A percentile compares a stretch with the other conserved stretches of the same genome.
Evolutionary conservation across 2,888 invertebrate genomes (phyloP).

Genomic region (Dasysyrphus tricinctus): DNA sequence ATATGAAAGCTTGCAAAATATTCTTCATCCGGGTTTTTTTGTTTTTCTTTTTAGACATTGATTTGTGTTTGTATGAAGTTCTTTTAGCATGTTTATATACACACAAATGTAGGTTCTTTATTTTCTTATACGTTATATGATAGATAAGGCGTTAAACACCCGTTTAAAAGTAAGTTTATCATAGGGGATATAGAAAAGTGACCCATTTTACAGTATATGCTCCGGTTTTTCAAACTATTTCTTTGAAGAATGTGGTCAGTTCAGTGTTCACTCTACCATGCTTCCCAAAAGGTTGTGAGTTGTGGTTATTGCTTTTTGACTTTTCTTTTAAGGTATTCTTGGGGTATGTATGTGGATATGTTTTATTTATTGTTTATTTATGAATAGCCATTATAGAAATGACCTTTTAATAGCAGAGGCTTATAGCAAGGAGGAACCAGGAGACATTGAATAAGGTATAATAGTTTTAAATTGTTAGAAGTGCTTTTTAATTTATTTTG

Average conservation of each 20-base stretch:
- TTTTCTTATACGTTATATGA: background rate
- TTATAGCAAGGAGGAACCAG: too few species aligned
- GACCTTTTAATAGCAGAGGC: too few species aligned
- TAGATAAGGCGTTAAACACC: constrained; percentile 3
- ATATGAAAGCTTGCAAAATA: constrained; percentile 9
- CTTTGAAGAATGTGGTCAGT: background rate
- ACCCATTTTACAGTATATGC: background rate
- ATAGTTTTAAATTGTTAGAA: too few species aligned
- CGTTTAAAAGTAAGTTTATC: background rate
- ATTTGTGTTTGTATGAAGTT: constrained; percentile 1
- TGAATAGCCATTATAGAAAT: background rate
- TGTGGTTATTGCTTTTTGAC: constrained; percentile 17
- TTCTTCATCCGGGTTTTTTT: constrained; percentile 6
- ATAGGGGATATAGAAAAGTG: background rate
- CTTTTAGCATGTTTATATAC: background rate
- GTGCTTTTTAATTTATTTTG: too few species aligned
- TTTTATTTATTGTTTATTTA: background rate
- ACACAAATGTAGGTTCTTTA: background rate
- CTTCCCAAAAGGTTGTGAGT: background rate
- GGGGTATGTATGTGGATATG: background rate
- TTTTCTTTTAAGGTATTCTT: constrained; percentile 1
- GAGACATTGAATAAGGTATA: too few species aligned
- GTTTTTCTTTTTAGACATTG: constrained; percentile 5
- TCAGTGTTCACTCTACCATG: background rate
- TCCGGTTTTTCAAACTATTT: background rate